phyloP scores from a whole-genome alignment of 1,140 invertebrate species.

The Microplitis demolitor region DNA sequence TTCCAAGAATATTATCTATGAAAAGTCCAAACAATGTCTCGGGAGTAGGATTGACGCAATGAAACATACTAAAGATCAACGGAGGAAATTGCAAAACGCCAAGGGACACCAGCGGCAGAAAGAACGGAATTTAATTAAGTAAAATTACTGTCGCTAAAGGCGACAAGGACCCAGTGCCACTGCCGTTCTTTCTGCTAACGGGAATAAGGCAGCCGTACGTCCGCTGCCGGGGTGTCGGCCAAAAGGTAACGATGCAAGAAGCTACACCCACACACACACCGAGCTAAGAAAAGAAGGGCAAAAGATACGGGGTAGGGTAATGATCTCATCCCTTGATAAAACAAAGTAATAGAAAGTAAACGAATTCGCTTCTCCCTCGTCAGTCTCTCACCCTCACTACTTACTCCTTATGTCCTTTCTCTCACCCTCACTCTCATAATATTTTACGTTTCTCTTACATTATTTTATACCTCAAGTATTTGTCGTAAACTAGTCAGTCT shows the following conservation, averaged over 20 bases:
- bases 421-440: no score
- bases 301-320: slow-evolving; percentile 41
- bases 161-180: slow-evolving; percentile 40
- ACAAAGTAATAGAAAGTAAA: slow-evolving; percentile 56
- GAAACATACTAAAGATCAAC: neutral
- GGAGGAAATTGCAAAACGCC: slow-evolving; percentile 18
- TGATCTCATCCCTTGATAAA: slow-evolving; percentile 55
- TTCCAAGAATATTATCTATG: no score
- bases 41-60: no score
- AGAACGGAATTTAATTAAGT: slow-evolving; percentile 65
- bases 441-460: no score
- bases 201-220: neutral
- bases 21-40: no score
- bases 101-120: slow-evolving; percentile 40
- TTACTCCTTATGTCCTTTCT: no score
- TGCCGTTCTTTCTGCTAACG: slow-evolving; percentile 35
- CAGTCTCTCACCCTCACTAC: no score
- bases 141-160: slow-evolving; percentile 61
- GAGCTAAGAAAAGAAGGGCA: slow-evolving; percentile 22
- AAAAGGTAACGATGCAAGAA: slow-evolving; percentile 20
- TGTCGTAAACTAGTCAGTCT: no score
- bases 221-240: slow-evolving; percentile 2
- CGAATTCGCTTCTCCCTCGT: slow-evolving; percentile 38
- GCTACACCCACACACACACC: neutral
- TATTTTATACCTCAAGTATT: no score